These are phyloP conservation scores for Goniozus legneri DNA, from an alignment of 1,140 invertebrate genomes.

Conservation along the genomic window DNA sequence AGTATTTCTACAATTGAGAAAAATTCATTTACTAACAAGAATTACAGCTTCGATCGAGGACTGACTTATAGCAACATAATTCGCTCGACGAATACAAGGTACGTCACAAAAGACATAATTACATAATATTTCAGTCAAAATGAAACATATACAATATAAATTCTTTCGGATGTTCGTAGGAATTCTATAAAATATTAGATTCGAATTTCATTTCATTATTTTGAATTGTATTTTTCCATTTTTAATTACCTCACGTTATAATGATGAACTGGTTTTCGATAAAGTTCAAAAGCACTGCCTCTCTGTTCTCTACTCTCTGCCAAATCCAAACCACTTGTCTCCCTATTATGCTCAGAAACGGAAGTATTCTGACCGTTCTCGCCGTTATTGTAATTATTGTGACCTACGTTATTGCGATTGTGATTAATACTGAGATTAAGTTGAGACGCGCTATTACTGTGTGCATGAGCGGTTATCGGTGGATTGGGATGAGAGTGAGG, in stretches of 20 bases:
- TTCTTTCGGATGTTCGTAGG: no score
- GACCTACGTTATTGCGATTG: slow-evolving; percentile 48
- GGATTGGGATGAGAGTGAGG: slow-evolving; percentile 58
- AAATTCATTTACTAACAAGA: neutral
- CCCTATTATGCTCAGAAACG: slow-evolving; percentile 49
- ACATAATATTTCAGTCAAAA: no score
- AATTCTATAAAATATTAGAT: no score
- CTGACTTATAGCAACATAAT: no score
- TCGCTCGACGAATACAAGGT: no score
- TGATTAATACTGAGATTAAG: slow-evolving; percentile 51
- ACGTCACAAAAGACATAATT: no score
- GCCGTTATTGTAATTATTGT: slow-evolving; percentile 42
- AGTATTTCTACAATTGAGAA: neutral
- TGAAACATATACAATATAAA: no score
- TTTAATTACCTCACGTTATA: slow-evolving; percentile 75
- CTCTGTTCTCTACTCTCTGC: slow-evolving; percentile 84
- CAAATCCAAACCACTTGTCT: slow-evolving; percentile 64
- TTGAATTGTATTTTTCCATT: no score
- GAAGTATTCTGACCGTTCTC: slow-evolving; percentile 23
- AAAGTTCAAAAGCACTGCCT: slow-evolving; percentile 92
- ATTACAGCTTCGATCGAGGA: no score
- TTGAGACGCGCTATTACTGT: slow-evolving; percentile 53
- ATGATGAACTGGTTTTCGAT: slow-evolving; percentile 81
- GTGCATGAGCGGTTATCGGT: slow-evolving; percentile 48
- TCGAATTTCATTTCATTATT: no score